Conservation (phyloP, 2,888 invertebrate species). For the Cheilosia urbana region DNA sequence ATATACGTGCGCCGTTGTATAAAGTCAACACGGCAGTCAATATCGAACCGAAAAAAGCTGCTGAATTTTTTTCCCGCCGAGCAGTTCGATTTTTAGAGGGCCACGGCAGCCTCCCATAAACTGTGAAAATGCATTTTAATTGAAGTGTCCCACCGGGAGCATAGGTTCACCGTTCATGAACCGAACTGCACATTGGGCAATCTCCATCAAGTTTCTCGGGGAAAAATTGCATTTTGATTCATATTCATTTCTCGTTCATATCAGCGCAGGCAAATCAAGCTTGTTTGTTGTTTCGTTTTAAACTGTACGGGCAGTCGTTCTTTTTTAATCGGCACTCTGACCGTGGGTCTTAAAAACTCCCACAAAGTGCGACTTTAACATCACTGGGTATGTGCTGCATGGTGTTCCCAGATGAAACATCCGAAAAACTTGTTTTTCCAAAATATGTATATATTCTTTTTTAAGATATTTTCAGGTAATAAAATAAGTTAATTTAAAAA, state of each 20-base stretch:
- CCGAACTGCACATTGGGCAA: conserved; percentile 44
- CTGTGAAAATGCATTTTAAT: conserved; percentile 83
- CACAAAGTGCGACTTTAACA: conserved; percentile 39
- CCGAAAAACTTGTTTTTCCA: too few relatives aligned
- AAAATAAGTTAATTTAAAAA: too few relatives aligned
- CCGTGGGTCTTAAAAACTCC: conserved; percentile 13
- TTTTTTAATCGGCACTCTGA: conserved; percentile 54
- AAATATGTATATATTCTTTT: too few relatives aligned
- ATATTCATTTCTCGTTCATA: conserved; percentile 51
- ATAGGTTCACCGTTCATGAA: conserved; percentile 58
- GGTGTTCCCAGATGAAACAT: too few relatives aligned
- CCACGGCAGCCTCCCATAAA: conserved; percentile 78
- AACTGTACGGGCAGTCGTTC: conserved; percentile 49
- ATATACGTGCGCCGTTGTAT: background rate
- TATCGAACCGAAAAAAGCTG: conserved; percentile 4
- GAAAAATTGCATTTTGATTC: conserved; percentile 70
- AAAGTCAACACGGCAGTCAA: conserved; percentile 20
- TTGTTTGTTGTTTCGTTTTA: conserved; percentile 21
- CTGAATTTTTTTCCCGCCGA: background rate
- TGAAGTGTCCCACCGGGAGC: conserved; percentile 82
- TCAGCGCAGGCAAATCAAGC: conserved; percentile 42
- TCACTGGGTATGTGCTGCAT: too few relatives aligned
- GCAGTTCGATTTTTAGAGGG: conserved; percentile 52
- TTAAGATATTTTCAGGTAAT: too few relatives aligned
- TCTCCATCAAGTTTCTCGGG: conserved; percentile 58